Evolutionary conservation across 2,113 vertebrate species (phyloP), one percentile per base, ranked within the genome.

Genomic region (Pelecanus crispus): DNA sequence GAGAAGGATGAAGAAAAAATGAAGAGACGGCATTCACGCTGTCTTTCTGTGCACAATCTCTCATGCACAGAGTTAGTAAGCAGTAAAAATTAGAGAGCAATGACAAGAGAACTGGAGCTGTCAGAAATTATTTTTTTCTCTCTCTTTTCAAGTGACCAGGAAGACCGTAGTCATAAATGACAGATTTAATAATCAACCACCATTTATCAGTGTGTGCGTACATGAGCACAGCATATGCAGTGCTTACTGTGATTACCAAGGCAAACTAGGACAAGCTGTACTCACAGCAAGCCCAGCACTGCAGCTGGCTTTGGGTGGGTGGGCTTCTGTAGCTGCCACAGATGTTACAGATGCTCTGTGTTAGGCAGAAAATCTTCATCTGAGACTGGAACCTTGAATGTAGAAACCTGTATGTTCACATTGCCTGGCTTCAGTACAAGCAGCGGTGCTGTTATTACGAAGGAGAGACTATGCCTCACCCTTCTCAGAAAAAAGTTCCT

Each of bases 401-500:
- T 2, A 58, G 61, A 47, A 61, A 36, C 25, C 45, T 68, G 11
- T 36, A 7, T 5, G 1, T 29, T 36, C 2, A 0, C 6, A 0
- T 66, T 65, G 52, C 40, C 56, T 67, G 59, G 31, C 78, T 75
- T 47, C 2, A 1, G 32, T 67, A 71, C 49, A 34, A 81, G 50
- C 40, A 67, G 53, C 1, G 3, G 26, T 71, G 50, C n/a, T 77
- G 17, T 31, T 88, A 28, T 9, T 78, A 32, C 45, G 20, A 24
- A 70, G 67, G 28, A 83, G 42, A 86, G 42, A 17, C 28, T 42
- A 2, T 38, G n/a, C 66, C 56, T 68, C 2, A 2, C 20, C 62
- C 62, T 82, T 61, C 55, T 29, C 1, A 3, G 44, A 45, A 62
- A 24, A 59, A 61, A 19, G 31, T 50, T 83, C 31, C 67, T 21